Conservation (phyloP, 2,797 vertebrate genomes). For the Crotalus adamanteus region DNA sequence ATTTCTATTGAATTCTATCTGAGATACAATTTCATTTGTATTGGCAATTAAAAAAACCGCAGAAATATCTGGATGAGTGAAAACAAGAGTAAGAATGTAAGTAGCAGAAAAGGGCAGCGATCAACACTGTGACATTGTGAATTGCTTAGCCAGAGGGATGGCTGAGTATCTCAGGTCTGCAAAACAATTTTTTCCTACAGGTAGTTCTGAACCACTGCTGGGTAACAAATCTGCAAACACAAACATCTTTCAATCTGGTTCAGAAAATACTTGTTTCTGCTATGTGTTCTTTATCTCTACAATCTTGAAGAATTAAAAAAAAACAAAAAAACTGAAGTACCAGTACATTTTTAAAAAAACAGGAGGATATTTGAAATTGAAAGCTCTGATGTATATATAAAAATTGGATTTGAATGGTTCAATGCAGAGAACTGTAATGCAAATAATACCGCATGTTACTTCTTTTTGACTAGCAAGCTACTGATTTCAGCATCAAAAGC, state of each 20-base stretch:
- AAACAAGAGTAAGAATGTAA: not conserved
- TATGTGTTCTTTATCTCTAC: not conserved
- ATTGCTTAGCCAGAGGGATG: not conserved
- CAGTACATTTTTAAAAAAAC: not conserved
- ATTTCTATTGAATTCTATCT: conserved; percentile 28
- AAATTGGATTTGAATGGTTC: not conserved
- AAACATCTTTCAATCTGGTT: not conserved
- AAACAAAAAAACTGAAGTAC: not conserved
- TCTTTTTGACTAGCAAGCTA: conserved; percentile 52
- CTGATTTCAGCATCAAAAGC: conserved; percentile 40
- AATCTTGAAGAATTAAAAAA: not conserved
- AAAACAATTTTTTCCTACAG: not conserved
- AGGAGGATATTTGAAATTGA: not conserved
- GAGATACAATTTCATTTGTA: not conserved
- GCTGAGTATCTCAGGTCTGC: not conserved
- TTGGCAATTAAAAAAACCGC: not conserved
- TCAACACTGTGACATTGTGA: not conserved
- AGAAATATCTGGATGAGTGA: not conserved
- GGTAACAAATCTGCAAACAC: not conserved
- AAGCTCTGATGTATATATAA: not conserved
- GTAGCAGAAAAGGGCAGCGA: not conserved
- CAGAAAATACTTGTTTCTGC: not conserved
- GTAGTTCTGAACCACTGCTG: not conserved
- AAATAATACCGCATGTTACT: conserved; percentile 27
- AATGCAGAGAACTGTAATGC: not conserved